Conservation (phyloP, 2,113 vertebrate genomes). For the Dascyllus trimaculatus region DNA sequence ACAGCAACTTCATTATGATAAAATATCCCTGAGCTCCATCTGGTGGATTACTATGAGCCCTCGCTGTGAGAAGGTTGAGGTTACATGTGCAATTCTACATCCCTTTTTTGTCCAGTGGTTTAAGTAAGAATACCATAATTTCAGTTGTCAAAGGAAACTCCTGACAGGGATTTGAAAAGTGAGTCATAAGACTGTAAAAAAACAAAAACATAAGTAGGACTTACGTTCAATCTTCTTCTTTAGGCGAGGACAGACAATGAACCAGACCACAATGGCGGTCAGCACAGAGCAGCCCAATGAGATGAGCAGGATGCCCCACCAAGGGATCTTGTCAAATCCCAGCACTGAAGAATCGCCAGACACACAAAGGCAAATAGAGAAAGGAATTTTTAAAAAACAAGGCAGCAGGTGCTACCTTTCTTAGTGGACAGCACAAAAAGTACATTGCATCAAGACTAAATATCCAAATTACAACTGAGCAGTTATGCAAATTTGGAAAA, state of each 20-base stretch:
- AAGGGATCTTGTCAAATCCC: conserved; percentile 92
- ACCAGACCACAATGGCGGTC: conserved; percentile 94
- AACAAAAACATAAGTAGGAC: conserved; percentile 66
- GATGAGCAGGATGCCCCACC: conserved; percentile 93
- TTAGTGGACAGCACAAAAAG: conserved; percentile 18
- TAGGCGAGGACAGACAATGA: conserved; percentile 94
- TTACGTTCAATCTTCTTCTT: conserved; percentile 98
- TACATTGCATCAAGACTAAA: conserved; percentile 1
- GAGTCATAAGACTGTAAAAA: neutral
- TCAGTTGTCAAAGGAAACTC: neutral
- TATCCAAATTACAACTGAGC: neutral
- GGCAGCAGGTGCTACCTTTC: conserved; percentile 72
- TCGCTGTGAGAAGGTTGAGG: neutral
- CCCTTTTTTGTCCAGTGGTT: conserved; percentile 10
- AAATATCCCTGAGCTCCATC: conserved; percentile 38
- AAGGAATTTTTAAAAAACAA: conserved; percentile 71
- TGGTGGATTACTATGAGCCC: conserved; percentile 46
- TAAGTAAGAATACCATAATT: neutral
- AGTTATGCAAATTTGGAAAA: neutral
- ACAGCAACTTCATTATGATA: neutral
- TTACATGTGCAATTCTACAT: conserved; percentile 8
- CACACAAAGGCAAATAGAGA: conserved; percentile 49
- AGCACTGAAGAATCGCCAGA: conserved; percentile 87
- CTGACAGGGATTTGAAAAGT: neutral
- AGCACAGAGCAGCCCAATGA: conserved; percentile 89